phyloP scores from a whole-genome alignment of 2,797 vertebrate species.

The Oryzias sinensis region DNA sequence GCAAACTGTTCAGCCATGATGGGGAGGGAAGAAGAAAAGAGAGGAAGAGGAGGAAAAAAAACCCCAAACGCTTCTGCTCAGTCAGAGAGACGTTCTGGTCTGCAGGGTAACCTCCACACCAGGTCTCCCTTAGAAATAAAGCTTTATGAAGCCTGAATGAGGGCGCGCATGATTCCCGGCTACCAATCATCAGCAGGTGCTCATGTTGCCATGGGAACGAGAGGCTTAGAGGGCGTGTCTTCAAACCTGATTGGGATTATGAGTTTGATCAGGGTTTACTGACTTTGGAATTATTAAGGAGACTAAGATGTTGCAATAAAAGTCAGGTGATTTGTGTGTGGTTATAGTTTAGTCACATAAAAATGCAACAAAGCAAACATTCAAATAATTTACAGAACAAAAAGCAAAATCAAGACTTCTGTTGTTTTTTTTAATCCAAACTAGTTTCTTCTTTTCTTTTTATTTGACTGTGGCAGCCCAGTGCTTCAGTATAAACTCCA shows the following conservation, averaged over 20 bases:
- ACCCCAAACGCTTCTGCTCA: not conserved
- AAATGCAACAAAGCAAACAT: not conserved
- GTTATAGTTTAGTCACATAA: not conserved
- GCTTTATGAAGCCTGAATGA: slow-evolving; percentile 46
- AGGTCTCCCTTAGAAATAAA: fast-evolving
- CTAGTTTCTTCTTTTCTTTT: too few species aligned
- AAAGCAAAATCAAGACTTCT: too few species aligned
- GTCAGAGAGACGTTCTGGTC: not conserved
- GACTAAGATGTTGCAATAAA: not conserved
- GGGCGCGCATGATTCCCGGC: slow-evolving; percentile 22
- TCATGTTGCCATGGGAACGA: slow-evolving; percentile 41
- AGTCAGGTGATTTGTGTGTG: slow-evolving; percentile 1
- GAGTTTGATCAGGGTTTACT: slow-evolving; percentile 14
- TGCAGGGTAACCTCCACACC: not conserved
- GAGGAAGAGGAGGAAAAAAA: too few species aligned
- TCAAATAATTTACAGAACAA: too few species aligned
- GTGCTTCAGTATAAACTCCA: too few species aligned
- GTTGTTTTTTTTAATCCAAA: too few species aligned
- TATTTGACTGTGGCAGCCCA: too few species aligned
- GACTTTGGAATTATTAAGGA: slow-evolving; percentile 1
- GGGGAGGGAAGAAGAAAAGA: too few species aligned
- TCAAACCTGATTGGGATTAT: slow-evolving; percentile 19
- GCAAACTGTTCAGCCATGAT: slow-evolving; percentile 86
- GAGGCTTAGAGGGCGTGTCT: slow-evolving; percentile 42
- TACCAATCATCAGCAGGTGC: slow-evolving; percentile 55